Percentiles rank a stretch among this genome's conserved stretches.
Evolutionary conservation across 2,888 invertebrate species (phyloP).

Genomic region (Aphrophora alni): DNA sequence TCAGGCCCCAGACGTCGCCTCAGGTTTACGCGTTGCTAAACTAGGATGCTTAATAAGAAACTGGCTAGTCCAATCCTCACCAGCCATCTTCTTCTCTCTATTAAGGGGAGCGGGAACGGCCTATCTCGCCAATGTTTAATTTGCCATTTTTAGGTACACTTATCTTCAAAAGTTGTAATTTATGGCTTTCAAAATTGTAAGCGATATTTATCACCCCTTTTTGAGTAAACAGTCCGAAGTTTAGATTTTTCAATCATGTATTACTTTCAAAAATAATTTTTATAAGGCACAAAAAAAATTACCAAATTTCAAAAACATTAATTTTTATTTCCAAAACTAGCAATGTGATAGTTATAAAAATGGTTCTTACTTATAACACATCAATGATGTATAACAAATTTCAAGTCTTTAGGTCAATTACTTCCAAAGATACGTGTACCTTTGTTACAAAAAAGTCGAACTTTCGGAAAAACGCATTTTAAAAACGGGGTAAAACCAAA

Average conservation of each 20-base stretch:
- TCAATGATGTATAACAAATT: not conserved
- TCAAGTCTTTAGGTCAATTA: not conserved
- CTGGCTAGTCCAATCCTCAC: constrained; percentile 52
- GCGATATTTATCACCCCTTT: no score
- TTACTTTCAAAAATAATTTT: not conserved
- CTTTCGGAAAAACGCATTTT: not conserved
- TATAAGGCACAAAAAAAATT: not conserved
- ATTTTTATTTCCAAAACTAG: not conserved
- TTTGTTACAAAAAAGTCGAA: not conserved
- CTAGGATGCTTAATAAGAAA: constrained; percentile 52
- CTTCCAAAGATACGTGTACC: not conserved
- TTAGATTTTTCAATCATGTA: no score
- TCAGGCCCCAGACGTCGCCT: constrained; percentile 52
- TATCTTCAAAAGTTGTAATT: no score
- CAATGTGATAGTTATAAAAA: not conserved
- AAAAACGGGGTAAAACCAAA: not conserved
- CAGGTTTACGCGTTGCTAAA: constrained; percentile 51
- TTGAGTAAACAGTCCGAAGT: no score
- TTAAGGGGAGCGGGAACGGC: no score
- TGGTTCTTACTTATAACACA: not conserved
- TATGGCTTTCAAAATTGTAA: no score
- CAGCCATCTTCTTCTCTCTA: no score
- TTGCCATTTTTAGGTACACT: no score
- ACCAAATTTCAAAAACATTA: not conserved
- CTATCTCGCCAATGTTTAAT: no score